These are phyloP conservation scores for Diploscapter pachys DNA, from an alignment of 1,140 invertebrate species.

Conservation along the genomic window DNA sequence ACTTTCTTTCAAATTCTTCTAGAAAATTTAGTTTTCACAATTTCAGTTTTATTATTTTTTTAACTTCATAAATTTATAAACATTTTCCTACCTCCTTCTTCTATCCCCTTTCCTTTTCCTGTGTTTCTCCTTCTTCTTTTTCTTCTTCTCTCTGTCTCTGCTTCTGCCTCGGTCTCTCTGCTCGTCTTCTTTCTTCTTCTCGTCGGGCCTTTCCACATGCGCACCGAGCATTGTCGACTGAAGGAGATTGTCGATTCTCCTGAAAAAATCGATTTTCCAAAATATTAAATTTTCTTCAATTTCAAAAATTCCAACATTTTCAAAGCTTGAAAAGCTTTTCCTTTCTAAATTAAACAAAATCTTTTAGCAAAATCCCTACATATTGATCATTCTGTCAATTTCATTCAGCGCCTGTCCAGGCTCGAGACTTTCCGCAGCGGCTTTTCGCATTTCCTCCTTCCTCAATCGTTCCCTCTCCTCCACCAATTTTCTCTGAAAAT, in stretches of 20 bases:
- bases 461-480: conserved; percentile 13
- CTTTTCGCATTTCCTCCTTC: conserved; percentile 9
- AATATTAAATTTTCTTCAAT: conserved; percentile 8
- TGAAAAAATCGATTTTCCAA: background rate
- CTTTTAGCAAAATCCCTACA: background rate
- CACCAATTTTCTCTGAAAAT: conserved; percentile 5
- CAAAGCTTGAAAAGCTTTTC: background rate
- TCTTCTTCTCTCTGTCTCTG: background rate
- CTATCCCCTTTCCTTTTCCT: too few species aligned
- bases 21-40: too few species aligned
- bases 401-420: background rate
- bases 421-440: background rate
- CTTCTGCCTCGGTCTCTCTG: background rate
- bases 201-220: background rate
- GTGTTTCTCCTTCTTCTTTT: background rate
- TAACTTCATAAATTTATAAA: too few species aligned
- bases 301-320: background rate
- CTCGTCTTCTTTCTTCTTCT: conserved; percentile 5
- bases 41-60: too few species aligned
- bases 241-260: conserved; percentile 18
- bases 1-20: too few species aligned
- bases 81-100: too few species aligned
- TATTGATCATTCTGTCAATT: conserved; percentile 11
- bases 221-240: conserved; percentile 8
- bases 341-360: background rate